These are phyloP conservation scores for Plemyria rubiginata DNA, from an alignment of 2,888 invertebrate genomes.

Conservation along the genomic window DNA sequence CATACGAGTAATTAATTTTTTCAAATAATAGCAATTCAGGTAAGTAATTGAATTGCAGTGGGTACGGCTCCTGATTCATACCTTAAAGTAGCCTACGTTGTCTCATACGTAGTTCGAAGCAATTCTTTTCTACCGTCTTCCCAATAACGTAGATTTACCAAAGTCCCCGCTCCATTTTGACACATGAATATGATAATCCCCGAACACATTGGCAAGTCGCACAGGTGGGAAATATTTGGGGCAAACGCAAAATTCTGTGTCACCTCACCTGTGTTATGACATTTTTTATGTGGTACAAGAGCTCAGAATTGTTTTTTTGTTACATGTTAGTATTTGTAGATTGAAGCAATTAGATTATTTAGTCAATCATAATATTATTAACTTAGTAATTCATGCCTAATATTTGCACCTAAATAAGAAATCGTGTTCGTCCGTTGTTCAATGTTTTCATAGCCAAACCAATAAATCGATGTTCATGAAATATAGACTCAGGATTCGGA, in stretches of 20 bases:
- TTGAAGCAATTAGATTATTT: no score
- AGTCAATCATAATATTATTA: no score
- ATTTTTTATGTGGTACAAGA: slow-evolving; percentile 42
- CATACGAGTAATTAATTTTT: neutral
- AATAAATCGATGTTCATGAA: no score
- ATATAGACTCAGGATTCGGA: no score
- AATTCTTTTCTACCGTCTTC: slow-evolving; percentile 31
- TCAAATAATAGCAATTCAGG: no score
- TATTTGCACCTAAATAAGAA: no score
- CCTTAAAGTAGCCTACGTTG: neutral
- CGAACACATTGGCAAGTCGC: slow-evolving; percentile 48
- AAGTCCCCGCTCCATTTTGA: slow-evolving; percentile 40
- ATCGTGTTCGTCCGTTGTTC: no score
- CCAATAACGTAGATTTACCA: slow-evolving; percentile 49
- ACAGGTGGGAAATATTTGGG: slow-evolving; percentile 49
- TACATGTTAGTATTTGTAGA: neutral
- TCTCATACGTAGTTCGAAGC: slow-evolving; percentile 1
- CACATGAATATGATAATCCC: slow-evolving; percentile 59
- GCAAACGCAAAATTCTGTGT: slow-evolving; percentile 51
- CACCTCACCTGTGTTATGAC: slow-evolving; percentile 48
- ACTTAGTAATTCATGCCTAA: no score
- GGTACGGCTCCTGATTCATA: no score
- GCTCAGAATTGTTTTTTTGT: slow-evolving; percentile 8
- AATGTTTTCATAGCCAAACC: no score
- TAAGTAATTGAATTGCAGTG: no score